Conservation (phyloP, 2,113 vertebrate genomes). For the Piaya cayana region DNA sequence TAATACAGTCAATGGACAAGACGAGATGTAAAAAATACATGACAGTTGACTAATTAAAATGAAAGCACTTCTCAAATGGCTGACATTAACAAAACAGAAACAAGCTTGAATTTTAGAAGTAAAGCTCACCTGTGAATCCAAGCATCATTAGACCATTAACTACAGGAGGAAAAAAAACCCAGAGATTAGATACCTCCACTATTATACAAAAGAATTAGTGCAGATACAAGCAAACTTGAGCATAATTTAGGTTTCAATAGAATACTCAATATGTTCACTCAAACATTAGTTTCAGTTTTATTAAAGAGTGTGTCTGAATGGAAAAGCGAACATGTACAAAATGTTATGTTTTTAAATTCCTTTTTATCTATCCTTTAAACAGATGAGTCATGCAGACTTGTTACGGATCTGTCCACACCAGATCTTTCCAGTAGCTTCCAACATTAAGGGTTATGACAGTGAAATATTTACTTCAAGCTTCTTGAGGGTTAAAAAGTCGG, state of each 20-base stretch:
- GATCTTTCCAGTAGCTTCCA: not conserved
- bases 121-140: slow-evolving; percentile 65
- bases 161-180: not conserved
- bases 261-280: not conserved
- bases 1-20: not conserved
- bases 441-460: not conserved
- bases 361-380: not conserved
- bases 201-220: not conserved
- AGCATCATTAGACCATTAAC: slow-evolving; percentile 58
- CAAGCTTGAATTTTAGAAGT: not conserved
- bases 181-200: not conserved
- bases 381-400: not conserved
- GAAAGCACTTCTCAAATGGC: not conserved
- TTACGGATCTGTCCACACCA: not conserved
- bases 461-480: not conserved
- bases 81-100: not conserved
- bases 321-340: not conserved
- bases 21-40: not conserved
- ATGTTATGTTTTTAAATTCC: not conserved
- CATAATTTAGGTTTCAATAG: not conserved
- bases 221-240: not conserved
- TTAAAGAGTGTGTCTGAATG: not conserved
- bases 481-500: not conserved
- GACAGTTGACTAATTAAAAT: not conserved
- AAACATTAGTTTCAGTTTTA: not conserved